Evolutionary conservation across 2,888 invertebrate species (phyloP), one percentile per base, ranked within the genome.

Genomic region (Dolichomitus sp.): DNA sequence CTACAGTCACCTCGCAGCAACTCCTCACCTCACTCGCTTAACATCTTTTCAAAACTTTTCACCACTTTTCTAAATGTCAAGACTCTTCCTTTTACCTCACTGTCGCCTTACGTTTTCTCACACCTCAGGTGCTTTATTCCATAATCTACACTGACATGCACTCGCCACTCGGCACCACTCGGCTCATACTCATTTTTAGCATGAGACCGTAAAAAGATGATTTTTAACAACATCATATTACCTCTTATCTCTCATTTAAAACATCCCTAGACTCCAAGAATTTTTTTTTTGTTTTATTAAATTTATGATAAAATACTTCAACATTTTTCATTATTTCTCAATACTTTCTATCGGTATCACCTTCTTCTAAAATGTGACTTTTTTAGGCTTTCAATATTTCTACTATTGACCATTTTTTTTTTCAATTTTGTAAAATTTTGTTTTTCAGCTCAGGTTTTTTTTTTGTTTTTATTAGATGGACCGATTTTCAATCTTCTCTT

Each of bases 11-110:
- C 54, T 11, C 37, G 17, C 17, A n/a, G 17, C 37, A n/a, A 17
- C 6, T 40, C 27, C 19, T 48, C 11, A 4, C 2, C 17, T 27
- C 23, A 40, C 40, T 40, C n/a, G n/a, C 52, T 19, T 12, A 37
- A 57, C 42, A 57, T 30, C 42, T 42, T 42, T 37, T 9, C 1
- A 4, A 57, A 57, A 70, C 57, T 57, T 70, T 70, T 33, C 37
- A 17, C 33, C 33, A 30, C 33, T 59, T 37, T 59, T 27, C 27
- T 2, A 27, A 4, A 27, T 54, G 54, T 23, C 27, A 12, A 54
- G 27, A 54, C 54, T 30, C 54, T 27, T 27, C 23, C 14, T 19
- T 52, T 23, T 2, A 2, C 11, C 23, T 23, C 23, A 23, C 23
- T 12, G 23, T 52, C 23, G 23, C 9, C 52, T 52, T 52, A 23